These are phyloP conservation scores for Metellina segmentata DNA, from an alignment of 2,888 invertebrate genomes.

Conservation along the genomic window DNA sequence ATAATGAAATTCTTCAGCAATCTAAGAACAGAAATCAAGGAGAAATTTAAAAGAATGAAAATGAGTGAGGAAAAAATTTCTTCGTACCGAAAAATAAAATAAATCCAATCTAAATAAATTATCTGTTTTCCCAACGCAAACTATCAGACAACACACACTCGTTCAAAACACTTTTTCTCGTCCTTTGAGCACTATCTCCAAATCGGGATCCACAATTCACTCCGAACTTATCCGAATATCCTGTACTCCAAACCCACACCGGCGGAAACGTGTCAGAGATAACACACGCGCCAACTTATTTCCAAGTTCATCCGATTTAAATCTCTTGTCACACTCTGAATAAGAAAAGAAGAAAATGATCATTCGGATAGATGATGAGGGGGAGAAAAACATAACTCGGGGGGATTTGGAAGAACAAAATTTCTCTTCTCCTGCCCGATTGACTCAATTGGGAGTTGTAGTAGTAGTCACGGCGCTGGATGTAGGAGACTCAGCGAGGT, in stretches of 20 bases:
- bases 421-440: constrained; percentile 48
- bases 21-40: too few species aligned
- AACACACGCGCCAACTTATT: constrained; percentile 1
- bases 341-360: neutral
- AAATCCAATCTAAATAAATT: too few species aligned
- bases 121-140: too few species aligned
- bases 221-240: too few species aligned
- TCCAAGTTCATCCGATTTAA: constrained; percentile 13
- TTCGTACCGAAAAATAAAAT: too few species aligned
- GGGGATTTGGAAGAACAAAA: constrained; percentile 8
- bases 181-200: too few species aligned
- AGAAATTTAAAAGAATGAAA: too few species aligned
- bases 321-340: constrained; percentile 1
- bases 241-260: neutral
- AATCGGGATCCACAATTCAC: too few species aligned
- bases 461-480: neutral
- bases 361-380: neutral
- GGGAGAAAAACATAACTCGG: neutral
- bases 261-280: constrained; percentile 9
- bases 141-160: too few species aligned
- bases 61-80: too few species aligned
- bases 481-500: constrained; percentile 12
- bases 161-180: too few species aligned
- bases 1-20: too few species aligned
- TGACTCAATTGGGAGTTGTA: constrained; percentile 52